Percentiles rank a stretch among this genome's conserved stretches.
These are phyloP conservation scores for Hypanus sabinus DNA, from an alignment of 2,113 vertebrate genomes.

Conservation along the genomic window DNA sequence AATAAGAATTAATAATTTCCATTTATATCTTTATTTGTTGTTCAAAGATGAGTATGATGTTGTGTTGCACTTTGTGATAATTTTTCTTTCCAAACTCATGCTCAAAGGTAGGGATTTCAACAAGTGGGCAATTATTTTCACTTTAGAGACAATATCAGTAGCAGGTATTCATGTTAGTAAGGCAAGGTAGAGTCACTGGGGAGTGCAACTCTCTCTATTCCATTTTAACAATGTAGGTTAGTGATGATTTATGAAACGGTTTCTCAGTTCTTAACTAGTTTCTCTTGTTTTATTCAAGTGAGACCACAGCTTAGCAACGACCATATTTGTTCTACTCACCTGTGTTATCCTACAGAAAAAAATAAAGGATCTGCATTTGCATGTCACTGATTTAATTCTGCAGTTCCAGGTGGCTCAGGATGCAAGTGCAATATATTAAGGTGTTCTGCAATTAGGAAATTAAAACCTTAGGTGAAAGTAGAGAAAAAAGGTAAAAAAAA, in stretches of 20 bases:
- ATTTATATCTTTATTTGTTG: background rate
- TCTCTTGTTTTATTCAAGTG: background rate
- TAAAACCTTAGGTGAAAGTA: background rate
- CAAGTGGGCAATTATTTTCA: background rate
- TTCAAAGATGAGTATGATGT: background rate
- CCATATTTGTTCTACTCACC: background rate
- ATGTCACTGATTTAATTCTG: background rate
- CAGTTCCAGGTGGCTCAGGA: background rate
- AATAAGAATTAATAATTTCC: background rate
- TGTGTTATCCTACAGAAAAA: background rate
- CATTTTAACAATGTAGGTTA: background rate
- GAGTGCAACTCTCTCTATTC: background rate
- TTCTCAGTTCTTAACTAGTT: background rate
- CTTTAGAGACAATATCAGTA: background rate
- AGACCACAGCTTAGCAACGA: background rate
- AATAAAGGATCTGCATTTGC: background rate
- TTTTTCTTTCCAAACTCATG: background rate
- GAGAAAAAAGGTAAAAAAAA: background rate
- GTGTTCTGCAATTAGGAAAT: no score
- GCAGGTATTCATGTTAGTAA: background rate
- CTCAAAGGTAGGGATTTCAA: background rate
- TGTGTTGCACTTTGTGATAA: background rate
- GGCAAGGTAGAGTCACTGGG: background rate
- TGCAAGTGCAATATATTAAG: background rate
- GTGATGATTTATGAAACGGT: background rate